These are phyloP conservation scores for Acanthococcus lagerstroemiae DNA, from an alignment of 2,888 invertebrate species.

Conservation along the genomic window DNA sequence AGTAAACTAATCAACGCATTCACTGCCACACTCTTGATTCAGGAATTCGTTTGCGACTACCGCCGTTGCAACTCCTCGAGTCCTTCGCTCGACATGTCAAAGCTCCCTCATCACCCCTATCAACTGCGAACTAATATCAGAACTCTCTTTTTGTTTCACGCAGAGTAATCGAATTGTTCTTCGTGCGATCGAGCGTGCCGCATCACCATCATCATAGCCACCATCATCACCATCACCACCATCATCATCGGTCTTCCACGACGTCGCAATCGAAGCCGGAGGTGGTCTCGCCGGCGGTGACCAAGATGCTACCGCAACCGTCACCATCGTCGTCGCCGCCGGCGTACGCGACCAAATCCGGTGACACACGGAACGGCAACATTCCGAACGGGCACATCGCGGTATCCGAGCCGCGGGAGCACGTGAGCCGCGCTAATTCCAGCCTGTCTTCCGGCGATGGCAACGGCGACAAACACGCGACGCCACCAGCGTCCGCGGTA, in stretches of 20 bases:
- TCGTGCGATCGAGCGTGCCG: slow-evolving; percentile 5
- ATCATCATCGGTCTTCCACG: neutral
- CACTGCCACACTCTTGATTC: no score
- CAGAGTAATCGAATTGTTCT: slow-evolving; percentile 15
- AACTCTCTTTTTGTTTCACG: no score
- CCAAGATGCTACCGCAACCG: no score
- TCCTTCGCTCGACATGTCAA: no score
- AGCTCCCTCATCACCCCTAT: no score
- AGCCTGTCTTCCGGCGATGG: neutral
- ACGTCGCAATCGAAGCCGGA: neutral
- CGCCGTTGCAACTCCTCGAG: no score
- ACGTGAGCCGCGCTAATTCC: neutral
- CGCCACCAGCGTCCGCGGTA: neutral
- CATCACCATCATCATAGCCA: slow-evolving; percentile 16
- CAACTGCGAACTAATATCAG: no score
- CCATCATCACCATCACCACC: slow-evolving; percentile 3
- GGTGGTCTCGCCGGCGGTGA: neutral
- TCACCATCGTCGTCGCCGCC: no score
- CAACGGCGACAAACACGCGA: neutral
- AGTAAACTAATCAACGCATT: no score
- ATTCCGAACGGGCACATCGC: neutral
- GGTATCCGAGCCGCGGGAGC: neutral
- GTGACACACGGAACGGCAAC: neutral
- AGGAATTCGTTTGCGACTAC: no score
- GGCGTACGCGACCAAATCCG: neutral